Conservation (phyloP, 2,113 vertebrate genomes). For the Ceyx margarethae region DNA sequence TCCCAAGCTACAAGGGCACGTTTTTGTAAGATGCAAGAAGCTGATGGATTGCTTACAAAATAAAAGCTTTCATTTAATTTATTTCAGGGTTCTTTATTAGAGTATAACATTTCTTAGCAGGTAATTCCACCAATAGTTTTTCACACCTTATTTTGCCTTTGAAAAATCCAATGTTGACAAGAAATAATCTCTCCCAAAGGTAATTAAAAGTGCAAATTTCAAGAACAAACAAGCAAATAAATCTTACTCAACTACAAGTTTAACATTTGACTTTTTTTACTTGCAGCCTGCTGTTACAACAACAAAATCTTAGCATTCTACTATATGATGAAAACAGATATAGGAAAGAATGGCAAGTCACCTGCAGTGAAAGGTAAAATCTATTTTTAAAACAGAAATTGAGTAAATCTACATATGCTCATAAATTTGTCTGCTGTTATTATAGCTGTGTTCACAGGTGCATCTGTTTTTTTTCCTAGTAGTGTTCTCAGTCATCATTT, state of each 20-base stretch:
- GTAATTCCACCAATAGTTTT: background rate
- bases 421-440: background rate
- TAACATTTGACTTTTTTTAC: background rate
- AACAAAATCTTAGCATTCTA: background rate
- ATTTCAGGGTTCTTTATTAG: background rate
- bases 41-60: background rate
- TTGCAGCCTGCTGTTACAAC: background rate
- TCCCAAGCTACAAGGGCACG: background rate
- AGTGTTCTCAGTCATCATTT: background rate
- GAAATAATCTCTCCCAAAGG: background rate
- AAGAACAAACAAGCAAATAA: background rate
- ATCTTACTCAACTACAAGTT: background rate
- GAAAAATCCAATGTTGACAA: background rate
- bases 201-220: slow-evolving; percentile 15
- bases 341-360: background rate
- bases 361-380: background rate
- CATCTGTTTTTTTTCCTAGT: background rate
- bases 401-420: background rate
- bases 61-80: background rate
- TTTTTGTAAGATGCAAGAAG: background rate
- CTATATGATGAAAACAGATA: background rate
- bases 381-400: background rate
- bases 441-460: background rate
- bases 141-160: slow-evolving; percentile 10
- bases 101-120: background rate